Conservation (phyloP, 2,888 invertebrate species). For the Siphonodentalium dalli region DNA sequence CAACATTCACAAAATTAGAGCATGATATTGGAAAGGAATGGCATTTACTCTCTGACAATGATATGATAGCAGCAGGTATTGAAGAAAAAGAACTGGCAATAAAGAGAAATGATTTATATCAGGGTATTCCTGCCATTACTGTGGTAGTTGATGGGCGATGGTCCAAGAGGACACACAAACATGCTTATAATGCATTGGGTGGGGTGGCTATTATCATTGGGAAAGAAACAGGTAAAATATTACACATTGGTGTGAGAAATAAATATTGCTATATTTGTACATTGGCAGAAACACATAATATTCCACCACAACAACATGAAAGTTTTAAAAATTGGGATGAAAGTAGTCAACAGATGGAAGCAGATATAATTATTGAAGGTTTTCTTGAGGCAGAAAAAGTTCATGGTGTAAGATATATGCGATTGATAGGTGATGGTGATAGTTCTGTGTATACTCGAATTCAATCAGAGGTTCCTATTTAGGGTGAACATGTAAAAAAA, state of each 20-base stretch:
- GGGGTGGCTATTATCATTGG: constrained; percentile 21
- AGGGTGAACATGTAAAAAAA: constrained; percentile 19
- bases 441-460: constrained; percentile 18
- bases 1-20: too few relatives aligned
- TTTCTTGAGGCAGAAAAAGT: not conserved
- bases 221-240: constrained; percentile 10
- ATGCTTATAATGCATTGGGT: constrained; percentile 16
- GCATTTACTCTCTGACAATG: too few relatives aligned
- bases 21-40: too few relatives aligned
- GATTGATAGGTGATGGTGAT: constrained; percentile 16
- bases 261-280: constrained; percentile 16
- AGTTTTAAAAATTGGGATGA: constrained; percentile 21
- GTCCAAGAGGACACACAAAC: constrained; percentile 20
- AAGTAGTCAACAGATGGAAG: constrained; percentile 11
- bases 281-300: not conserved
- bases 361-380: constrained; percentile 2
- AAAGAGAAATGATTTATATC: too few relatives aligned
- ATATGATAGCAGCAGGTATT: too few relatives aligned
- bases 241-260: constrained; percentile 22
- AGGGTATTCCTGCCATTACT: too few relatives aligned
- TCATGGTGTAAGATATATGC: constrained; percentile 9
- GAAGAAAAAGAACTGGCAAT: too few relatives aligned
- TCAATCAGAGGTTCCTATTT: constrained; percentile 13
- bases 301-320: not conserved
- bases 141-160: constrained; percentile 19